These are phyloP conservation scores for Heliconius hortense DNA, from an alignment of 2,888 invertebrate species.

Conservation along the genomic window DNA sequence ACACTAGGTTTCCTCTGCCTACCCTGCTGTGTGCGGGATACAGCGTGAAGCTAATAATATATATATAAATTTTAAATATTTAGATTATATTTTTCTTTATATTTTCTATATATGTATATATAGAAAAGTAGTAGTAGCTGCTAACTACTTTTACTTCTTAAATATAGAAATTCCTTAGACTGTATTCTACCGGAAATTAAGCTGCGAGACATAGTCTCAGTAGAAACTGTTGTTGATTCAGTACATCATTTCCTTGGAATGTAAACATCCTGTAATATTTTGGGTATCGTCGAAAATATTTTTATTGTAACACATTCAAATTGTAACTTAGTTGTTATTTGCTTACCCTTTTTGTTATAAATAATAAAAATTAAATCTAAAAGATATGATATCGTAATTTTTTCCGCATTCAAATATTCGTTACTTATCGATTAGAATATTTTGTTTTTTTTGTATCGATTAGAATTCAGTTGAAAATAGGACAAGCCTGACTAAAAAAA, in stretches of 20 bases:
- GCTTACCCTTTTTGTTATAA: neutral
- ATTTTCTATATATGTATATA: too few species aligned
- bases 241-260: constrained; percentile 71
- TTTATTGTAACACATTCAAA: constrained; percentile 2
- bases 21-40: too few species aligned
- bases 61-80: too few species aligned
- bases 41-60: too few species aligned
- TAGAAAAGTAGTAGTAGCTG: too few species aligned
- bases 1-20: too few species aligned
- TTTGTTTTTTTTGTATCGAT: too few species aligned
- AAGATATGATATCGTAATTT: neutral
- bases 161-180: constrained; percentile 48
- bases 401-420: neutral
- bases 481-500: too few species aligned
- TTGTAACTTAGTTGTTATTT: neutral
- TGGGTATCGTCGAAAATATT: constrained; percentile 66
- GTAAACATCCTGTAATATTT: constrained; percentile 73
- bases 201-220: constrained; percentile 69
- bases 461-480: too few species aligned
- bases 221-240: constrained; percentile 70
- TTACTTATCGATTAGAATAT: neutral
- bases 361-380: neutral
- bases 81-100: too few species aligned
- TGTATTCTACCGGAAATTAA: constrained; percentile 68
- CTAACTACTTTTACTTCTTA: constrained; percentile 34